Percentiles rank a stretch among this genome's conserved stretches.
Conservation (phyloP, 2,888 invertebrate genomes). For the Tetranychus truncatus region DNA sequence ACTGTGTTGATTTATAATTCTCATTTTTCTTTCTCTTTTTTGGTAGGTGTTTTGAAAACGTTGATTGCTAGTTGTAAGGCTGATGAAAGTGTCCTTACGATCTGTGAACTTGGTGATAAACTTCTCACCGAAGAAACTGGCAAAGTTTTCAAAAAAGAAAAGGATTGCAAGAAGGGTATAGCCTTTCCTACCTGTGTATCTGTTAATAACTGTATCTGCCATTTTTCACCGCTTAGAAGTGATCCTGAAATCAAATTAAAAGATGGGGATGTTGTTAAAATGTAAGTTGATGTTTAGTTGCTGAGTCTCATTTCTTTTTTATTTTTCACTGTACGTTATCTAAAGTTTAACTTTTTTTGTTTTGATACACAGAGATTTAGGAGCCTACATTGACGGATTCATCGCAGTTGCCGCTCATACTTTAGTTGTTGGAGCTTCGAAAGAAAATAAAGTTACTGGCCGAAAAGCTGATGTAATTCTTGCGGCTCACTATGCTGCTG, state of each 20-base stretch:
- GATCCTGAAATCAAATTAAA: conserved; percentile 70
- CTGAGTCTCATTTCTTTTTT: background rate
- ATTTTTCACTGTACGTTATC: background rate
- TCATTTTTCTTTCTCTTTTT: conserved; percentile 3
- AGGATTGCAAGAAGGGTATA: conserved; percentile 83
- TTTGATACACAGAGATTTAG: conserved; percentile 58
- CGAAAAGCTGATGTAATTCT: conserved; percentile 80
- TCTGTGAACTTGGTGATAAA: conserved; percentile 81
- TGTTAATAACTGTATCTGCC: conserved; percentile 96
- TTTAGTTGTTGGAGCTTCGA: conserved; percentile 59
- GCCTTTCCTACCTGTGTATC: conserved; percentile 98
- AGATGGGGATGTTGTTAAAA: conserved; percentile 85
- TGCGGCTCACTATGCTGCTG: conserved; percentile 85
- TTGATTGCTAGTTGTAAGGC: conserved; percentile 66
- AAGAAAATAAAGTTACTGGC: conserved; percentile 57
- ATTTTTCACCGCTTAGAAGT: conserved; percentile 85
- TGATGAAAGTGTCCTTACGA: conserved; percentile 68
- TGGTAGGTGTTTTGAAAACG: conserved; percentile 63
- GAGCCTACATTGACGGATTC: conserved; percentile 95
- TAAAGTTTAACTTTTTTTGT: conserved; percentile 2
- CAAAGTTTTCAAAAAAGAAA: conserved; percentile 94
- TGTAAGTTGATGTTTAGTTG: conserved; percentile 46
- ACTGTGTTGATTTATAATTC: background rate
- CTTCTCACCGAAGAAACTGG: conserved; percentile 71
- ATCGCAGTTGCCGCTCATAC: conserved; percentile 96